These are phyloP conservation scores for Fistularia commersonii DNA, from an alignment of 2,797 vertebrate species.

Conservation along the genomic window DNA sequence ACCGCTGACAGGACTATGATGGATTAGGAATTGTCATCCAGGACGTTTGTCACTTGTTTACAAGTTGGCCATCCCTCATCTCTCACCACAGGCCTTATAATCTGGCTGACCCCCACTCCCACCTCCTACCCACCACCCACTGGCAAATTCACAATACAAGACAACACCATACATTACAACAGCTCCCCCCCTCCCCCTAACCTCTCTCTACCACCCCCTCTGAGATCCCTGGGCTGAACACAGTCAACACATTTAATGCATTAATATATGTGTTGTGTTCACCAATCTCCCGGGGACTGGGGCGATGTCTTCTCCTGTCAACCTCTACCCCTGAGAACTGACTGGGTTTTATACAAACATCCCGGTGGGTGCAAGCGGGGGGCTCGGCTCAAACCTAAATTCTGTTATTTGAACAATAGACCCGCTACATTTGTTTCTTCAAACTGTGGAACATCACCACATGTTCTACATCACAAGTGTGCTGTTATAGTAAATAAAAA, in stretches of 20 bases:
- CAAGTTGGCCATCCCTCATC: conserved; percentile 79
- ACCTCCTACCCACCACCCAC: conserved; percentile 20
- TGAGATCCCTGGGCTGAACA: conserved; percentile 60
- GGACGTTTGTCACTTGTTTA: conserved; percentile 82
- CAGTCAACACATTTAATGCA: conserved; percentile 76
- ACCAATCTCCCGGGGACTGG: conserved; percentile 64
- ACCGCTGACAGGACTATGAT: conserved; percentile 79
- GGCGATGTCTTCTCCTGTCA: conserved; percentile 64
- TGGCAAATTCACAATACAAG: conserved; percentile 66
- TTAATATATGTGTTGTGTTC: conserved; percentile 75
- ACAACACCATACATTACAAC: conserved; percentile 73
- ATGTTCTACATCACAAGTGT: background rate
- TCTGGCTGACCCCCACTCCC: conserved; percentile 54
- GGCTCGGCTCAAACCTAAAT: conserved; percentile 45
- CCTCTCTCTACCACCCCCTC: conserved; percentile 39
- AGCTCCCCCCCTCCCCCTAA: conserved; percentile 36
- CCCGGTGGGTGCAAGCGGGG: conserved; percentile 45
- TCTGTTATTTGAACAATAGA: conserved; percentile 46
- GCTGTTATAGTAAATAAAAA: conserved; percentile 1
- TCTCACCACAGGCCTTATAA: conserved; percentile 70
- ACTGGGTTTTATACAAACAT: conserved; percentile 70
- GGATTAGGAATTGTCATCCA: conserved; percentile 84
- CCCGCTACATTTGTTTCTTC: conserved; percentile 31
- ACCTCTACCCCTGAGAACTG: conserved; percentile 68
- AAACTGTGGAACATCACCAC: conserved; percentile 13